Percentiles rank a stretch among this genome's conserved stretches.
phyloP scores from a whole-genome alignment of 2,888 invertebrate species.

The Cactoblastis cactorum region DNA sequence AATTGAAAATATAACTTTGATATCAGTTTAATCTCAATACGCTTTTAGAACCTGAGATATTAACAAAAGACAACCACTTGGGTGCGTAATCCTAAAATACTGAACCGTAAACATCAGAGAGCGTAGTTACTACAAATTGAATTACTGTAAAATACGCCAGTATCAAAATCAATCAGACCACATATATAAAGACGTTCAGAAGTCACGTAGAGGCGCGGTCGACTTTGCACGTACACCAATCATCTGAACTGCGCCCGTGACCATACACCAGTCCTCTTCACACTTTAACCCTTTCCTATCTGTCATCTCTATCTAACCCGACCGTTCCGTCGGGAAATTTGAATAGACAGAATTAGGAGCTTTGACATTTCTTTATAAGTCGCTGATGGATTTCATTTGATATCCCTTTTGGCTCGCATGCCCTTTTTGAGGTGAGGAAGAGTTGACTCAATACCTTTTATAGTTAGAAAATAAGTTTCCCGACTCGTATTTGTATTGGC shows the following conservation, averaged over 20 bases:
- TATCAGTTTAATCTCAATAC: too few species aligned
- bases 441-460: conserved; percentile 12
- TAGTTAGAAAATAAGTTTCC: conserved; percentile 22
- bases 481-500: not conserved
- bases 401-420: conserved; percentile 38
- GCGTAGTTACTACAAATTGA: not conserved
- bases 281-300: conserved; percentile 22
- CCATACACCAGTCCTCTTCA: conserved; percentile 52
- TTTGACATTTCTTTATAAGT: conserved; percentile 70
- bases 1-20: too few species aligned
- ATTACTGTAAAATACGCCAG: conserved; percentile 25
- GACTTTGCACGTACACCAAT: conserved; percentile 73
- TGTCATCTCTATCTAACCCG: conserved; percentile 32
- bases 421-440: conserved; percentile 24
- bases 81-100: too few species aligned
- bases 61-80: too few species aligned
- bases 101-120: not conserved
- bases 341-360: conserved; percentile 71
- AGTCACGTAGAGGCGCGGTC: conserved; percentile 73
- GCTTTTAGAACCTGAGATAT: too few species aligned
- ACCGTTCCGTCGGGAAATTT: conserved; percentile 72
- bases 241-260: conserved; percentile 71
- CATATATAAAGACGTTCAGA: conserved; percentile 40
- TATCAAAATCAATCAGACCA: conserved; percentile 45
- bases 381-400: conserved; percentile 69